Percentiles rank a stretch among this genome's conserved stretches.
phyloP scores from a whole-genome alignment of 2,113 vertebrate genomes.

The Andinoacara biseriatus region DNA sequence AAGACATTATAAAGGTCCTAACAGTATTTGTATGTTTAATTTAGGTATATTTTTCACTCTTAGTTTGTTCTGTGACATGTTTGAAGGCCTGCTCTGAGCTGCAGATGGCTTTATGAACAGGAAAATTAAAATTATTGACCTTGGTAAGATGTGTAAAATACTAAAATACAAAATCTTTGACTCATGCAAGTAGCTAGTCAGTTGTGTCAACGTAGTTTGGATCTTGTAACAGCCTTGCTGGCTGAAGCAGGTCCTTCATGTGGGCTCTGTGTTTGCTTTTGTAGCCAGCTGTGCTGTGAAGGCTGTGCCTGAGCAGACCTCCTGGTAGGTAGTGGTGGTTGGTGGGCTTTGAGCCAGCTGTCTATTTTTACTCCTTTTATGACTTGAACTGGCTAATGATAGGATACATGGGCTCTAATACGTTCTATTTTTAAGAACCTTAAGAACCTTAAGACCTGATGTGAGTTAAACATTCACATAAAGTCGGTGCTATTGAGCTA shows the following conservation, averaged over 20 bases:
- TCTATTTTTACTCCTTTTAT: slow-evolving; percentile 61
- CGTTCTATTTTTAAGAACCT: slow-evolving; percentile 18
- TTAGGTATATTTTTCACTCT: not conserved
- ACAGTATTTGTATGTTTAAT: not conserved
- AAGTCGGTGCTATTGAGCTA: not conserved
- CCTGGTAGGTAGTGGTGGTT: slow-evolving; percentile 71
- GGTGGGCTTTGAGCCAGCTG: slow-evolving; percentile 59
- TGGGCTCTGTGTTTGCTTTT: slow-evolving; percentile 65
- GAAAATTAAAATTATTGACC: not conserved
- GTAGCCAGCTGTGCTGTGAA: slow-evolving; percentile 67
- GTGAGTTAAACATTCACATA: slow-evolving; percentile 1
- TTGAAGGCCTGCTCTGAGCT: not conserved
- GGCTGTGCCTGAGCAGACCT: slow-evolving; percentile 74
- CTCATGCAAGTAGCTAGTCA: not conserved
- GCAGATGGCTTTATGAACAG: not conserved
- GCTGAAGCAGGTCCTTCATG: slow-evolving; percentile 32
- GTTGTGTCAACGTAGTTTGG: not conserved
- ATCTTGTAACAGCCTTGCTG: slow-evolving; percentile 5
- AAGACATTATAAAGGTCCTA: not conserved
- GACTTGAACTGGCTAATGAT: slow-evolving; percentile 66
- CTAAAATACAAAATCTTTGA: not conserved
- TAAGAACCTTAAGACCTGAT: not conserved
- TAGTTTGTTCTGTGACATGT: not conserved
- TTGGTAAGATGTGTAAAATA: not conserved
- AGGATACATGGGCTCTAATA: slow-evolving; percentile 38